Evolutionary conservation across 2,113 vertebrate species (phyloP), one percentile per base, ranked within the genome.

Genomic region (Tympanuchus pallidicinctus): DNA sequence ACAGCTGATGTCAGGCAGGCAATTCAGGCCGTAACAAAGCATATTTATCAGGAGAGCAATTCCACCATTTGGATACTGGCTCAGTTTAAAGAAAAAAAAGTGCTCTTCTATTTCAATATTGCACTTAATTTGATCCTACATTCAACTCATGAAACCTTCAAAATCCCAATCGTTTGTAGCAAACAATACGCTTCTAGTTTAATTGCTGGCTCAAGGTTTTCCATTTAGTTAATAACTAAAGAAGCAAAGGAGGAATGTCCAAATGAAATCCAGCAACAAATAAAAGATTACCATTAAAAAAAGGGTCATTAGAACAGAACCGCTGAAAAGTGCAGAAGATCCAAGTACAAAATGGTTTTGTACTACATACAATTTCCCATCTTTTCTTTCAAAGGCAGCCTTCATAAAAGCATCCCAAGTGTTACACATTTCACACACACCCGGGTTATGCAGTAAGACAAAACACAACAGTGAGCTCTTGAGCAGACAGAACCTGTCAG

Each of bases 321-420:
- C 40, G 43, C 1, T 0, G 15, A 22, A 45, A 73, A 65, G 48
- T 0, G 59, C 57, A 32, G 20, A 13, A 54, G 50, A 74, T 32
- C 0, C 0, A 0, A 63, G 34, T 0, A 36, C 6, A 52, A 40
- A 52, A 61, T 16, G 3, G 50, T 25, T 13, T 4, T 42, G 28
- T 40, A 13, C 69, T 66, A 25, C 18, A 22, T 15, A 50, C 14
- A 17, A 34, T 15, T 57, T 60, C 10, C 21, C 6, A 19, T 3
- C 4, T 8, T 19, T 27, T 13, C 42, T 63, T 17, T 21, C 56
- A 24, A 5, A 77, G 67, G 17, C 28, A 50, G 43, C 14, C 48
- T n/a, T 25, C 64, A 85, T 38, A 40, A 81, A 54, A 88, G 15
- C 4, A 27, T 5, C 45, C 34, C 13, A 2, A 66, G 79, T 0